Evolutionary conservation across 2,888 invertebrate species (phyloP), one percentile per base, ranked within the genome.

Genomic region (Xanthia togata): DNA sequence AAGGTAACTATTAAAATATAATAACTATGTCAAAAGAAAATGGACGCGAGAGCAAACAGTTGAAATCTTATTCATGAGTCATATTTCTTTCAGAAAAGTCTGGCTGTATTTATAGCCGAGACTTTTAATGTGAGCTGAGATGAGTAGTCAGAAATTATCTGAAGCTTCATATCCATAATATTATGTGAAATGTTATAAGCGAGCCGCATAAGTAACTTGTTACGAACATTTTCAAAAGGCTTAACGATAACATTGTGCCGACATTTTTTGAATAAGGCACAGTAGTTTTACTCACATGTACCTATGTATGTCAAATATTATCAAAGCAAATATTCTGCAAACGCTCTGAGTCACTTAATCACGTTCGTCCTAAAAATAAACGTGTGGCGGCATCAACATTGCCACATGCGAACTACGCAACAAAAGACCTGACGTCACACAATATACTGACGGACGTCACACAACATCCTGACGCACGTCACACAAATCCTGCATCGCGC

Each of bases 301-400:
- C n/a, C n/a, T n/a, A 73, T 41, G 38, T 62, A 79, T 73, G 53
- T 79, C 55, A 73, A 78, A 73, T 9, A 79, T 79, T 67, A 64
- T 67, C 80, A 41, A 67, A 57, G 62, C 26, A 67, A 73, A 79
- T 73, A 73, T 80, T 79, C 81, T 69, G 35, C 59, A 53, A 67
- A 75, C 44, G 11, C 20, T 11, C 35, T 60, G 47, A 81, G 75
- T 75, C 81, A 79, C 65, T 69, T 47, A 81, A 69, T 75, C 81
- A 79, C 65, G 76, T 41, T 35, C 38, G 26, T 14, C 17, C 55
- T 69, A 70, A 65, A 81, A 70, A 79, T 79, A 79, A 23, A 47
- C 9, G 47, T 31, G 31, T 31, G 31, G 31, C 31, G 31, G 31
- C 31, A 31, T 31, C 31, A 31, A 31, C 1, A 31, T 31, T 2